Conservation (phyloP, 1,140 invertebrate species). For the Philotrypesis tridentata region DNA sequence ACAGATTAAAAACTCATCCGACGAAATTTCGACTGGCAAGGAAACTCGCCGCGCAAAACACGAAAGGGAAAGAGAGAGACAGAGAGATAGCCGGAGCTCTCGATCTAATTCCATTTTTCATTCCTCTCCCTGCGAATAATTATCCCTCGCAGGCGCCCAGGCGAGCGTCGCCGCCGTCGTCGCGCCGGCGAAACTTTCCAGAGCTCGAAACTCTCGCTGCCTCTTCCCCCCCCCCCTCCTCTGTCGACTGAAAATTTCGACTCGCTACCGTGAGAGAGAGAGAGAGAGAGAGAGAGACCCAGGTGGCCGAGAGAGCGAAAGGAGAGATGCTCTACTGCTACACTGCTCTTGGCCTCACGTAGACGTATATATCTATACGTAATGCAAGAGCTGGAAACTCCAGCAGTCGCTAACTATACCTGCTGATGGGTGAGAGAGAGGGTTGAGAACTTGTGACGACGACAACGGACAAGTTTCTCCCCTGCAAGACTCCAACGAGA, state of each 20-base stretch:
- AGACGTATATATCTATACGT: neutral
- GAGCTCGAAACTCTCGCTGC: neutral
- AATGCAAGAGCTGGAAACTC: neutral
- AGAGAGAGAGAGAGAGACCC: neutral
- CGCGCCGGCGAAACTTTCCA: neutral
- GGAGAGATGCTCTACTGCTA: too few relatives aligned
- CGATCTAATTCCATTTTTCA: neutral
- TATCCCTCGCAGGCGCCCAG: too few relatives aligned
- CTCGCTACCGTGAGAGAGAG: too few relatives aligned
- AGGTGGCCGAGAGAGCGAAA: too few relatives aligned
- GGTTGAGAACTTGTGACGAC: neutral
- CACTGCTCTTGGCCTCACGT: too few relatives aligned
- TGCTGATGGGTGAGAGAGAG: neutral
- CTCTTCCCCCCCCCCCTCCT: too few relatives aligned
- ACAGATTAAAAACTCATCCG: neutral
- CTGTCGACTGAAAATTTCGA: neutral
- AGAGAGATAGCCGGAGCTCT: neutral
- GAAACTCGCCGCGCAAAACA: neutral
- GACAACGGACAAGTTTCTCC: neutral
- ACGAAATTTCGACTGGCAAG: neutral
- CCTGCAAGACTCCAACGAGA: neutral
- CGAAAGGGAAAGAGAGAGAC: too few relatives aligned
- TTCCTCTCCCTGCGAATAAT: neutral
- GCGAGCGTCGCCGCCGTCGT: too few relatives aligned
- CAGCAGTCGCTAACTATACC: neutral